These are phyloP conservation scores for Felis chaus DNA, from an alignment of 2,113 vertebrate genomes.

Conservation along the genomic window DNA sequence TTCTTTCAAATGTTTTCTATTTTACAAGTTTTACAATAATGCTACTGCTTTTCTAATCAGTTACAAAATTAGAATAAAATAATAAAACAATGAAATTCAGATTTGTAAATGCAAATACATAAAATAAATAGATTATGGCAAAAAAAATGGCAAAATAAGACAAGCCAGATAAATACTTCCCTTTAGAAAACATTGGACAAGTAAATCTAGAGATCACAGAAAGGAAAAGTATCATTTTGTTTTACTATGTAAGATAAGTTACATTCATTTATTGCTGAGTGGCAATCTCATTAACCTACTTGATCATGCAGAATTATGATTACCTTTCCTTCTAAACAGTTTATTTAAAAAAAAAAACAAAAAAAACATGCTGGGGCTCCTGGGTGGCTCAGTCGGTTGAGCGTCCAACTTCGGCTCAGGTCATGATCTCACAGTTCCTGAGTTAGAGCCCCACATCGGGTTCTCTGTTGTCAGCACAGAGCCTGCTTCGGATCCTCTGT, in stretches of 20 bases:
- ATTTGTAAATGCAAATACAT: conserved; percentile 13
- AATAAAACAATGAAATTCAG: neutral
- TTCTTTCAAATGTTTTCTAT: conserved; percentile 12
- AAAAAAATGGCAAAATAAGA: neutral
- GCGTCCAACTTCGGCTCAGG: too few relatives aligned
- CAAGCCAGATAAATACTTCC: neutral
- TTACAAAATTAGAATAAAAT: neutral
- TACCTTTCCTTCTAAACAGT: neutral
- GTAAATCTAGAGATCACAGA: neutral
- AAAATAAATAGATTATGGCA: neutral
- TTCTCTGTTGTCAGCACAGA: too few relatives aligned
- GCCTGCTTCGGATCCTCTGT: too few relatives aligned
- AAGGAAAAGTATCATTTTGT: neutral
- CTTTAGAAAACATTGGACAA: neutral
- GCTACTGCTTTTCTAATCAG: conserved; percentile 26
- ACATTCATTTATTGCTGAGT: neutral
- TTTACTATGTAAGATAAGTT: neutral
- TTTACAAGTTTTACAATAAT: neutral
- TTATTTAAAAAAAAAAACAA: neutral
- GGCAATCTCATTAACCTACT: neutral
- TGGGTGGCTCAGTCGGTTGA: too few relatives aligned
- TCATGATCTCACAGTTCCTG: too few relatives aligned
- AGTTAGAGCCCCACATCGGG: too few relatives aligned
- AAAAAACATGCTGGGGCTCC: too few relatives aligned
- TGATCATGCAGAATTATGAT: neutral